Percentiles rank a stretch among this genome's conserved stretches.
Evolutionary conservation across 2,113 vertebrate genomes (phyloP).

Genomic region (Cyanoderma ruficeps): DNA sequence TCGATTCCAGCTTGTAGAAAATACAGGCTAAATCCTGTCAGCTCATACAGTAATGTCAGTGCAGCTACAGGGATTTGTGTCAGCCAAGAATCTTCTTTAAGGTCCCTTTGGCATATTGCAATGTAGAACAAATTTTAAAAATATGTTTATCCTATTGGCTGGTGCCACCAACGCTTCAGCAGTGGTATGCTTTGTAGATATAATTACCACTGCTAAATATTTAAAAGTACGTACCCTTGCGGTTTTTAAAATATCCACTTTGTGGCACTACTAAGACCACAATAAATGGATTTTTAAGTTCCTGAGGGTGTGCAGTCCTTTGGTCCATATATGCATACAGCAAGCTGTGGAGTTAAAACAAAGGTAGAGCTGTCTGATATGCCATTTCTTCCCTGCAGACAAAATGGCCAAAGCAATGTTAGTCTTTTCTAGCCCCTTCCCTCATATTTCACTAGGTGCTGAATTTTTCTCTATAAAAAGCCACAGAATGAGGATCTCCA

Average conservation of each 20-base stretch:
- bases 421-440: neutral
- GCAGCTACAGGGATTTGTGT: slow-evolving; percentile 20
- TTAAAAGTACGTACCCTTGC: neutral
- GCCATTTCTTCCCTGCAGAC: neutral
- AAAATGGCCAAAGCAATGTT: neutral
- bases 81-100: slow-evolving; percentile 6
- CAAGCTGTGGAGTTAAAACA: neutral
- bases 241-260: slow-evolving; percentile 23
- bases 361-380: neutral
- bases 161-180: neutral
- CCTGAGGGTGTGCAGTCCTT: neutral
- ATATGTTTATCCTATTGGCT: neutral
- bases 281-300: slow-evolving; percentile 34
- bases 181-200: slow-evolving; percentile 39
- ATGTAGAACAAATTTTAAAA: neutral
- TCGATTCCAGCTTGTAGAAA: slow-evolving; percentile 29
- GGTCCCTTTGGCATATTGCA: slow-evolving; percentile 1
- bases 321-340: neutral
- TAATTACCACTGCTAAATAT: slow-evolving; percentile 23
- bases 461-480: neutral
- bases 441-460: neutral
- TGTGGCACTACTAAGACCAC: slow-evolving; percentile 14
- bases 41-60: neutral
- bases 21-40: slow-evolving; percentile 20
- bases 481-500: neutral